These are phyloP conservation scores for Tinea pellionella DNA, from an alignment of 2,888 invertebrate genomes.

Conservation along the genomic window DNA sequence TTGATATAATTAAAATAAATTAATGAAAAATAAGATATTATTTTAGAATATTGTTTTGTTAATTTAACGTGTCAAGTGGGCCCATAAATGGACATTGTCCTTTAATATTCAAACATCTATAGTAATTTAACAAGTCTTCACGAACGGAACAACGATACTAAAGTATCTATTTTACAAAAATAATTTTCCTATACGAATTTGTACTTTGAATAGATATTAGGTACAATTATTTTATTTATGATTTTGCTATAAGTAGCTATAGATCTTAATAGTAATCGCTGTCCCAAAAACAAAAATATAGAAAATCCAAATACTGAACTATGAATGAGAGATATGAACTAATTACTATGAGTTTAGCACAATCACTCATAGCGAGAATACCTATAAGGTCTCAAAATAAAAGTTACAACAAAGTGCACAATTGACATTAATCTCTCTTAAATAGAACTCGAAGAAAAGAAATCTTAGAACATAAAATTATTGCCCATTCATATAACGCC, in stretches of 20 bases:
- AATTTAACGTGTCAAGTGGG: too few relatives aligned
- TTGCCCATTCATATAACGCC: neutral
- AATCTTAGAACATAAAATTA: neutral
- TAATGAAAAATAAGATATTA: too few relatives aligned
- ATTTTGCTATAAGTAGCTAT: neutral
- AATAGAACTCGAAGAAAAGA: too few relatives aligned
- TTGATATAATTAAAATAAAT: too few relatives aligned
- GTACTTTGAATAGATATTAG: neutral
- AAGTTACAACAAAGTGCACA: too few relatives aligned
- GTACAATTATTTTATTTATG: neutral
- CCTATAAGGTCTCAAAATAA: constrained; percentile 3
- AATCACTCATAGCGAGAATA: constrained; percentile 64
- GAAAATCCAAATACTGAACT: neutral
- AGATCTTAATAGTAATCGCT: neutral
- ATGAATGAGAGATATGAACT: constrained; percentile 4
- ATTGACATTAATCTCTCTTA: constrained; percentile 2
- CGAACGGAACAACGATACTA: constrained; percentile 17
- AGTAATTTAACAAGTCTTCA: constrained; percentile 33
- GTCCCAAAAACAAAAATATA: neutral
- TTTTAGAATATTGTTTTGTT: too few relatives aligned
- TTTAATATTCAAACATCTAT: constrained; percentile 22
- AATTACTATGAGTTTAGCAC: constrained; percentile 67
- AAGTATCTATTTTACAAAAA: neutral
- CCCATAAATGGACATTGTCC: too few relatives aligned
- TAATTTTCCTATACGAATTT: neutral